A percentile compares a stretch with the other conserved stretches of the same genome.
phyloP scores from a whole-genome alignment of 1,140 invertebrate genomes.

The Berghia stephanieae region DNA sequence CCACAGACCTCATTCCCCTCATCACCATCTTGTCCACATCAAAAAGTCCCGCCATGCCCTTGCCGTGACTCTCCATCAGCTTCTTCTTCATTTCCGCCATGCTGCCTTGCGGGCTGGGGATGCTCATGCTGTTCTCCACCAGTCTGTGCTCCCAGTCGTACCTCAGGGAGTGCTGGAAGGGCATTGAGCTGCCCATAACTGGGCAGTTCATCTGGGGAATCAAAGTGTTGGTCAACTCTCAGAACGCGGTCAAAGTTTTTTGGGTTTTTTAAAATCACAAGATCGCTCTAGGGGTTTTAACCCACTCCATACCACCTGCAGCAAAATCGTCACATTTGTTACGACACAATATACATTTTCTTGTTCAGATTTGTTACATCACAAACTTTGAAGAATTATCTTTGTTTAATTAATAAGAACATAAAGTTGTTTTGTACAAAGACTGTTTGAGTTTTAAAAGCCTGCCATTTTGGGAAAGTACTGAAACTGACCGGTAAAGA shows the following conservation, averaged over 20 bases:
- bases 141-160: slow-evolving; percentile 15
- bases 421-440: too few species aligned
- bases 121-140: background rate
- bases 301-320: too few species aligned
- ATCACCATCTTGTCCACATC: background rate
- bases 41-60: background rate
- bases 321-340: too few species aligned
- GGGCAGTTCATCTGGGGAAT: background rate
- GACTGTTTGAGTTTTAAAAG: too few species aligned
- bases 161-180: background rate
- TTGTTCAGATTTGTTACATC: too few species aligned
- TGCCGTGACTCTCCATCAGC: background rate
- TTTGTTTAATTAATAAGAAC: too few species aligned
- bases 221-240: background rate
- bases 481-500: too few species aligned
- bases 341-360: too few species aligned
- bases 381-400: too few species aligned
- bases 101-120: background rate
- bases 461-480: too few species aligned
- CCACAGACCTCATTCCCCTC: background rate
- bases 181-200: background rate
- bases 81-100: background rate
- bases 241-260: background rate
- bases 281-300: background rate
- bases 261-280: background rate